Base-by-base conservation (phyloP, 2,888 invertebrate species). In the Euproctis similis region DNA sequence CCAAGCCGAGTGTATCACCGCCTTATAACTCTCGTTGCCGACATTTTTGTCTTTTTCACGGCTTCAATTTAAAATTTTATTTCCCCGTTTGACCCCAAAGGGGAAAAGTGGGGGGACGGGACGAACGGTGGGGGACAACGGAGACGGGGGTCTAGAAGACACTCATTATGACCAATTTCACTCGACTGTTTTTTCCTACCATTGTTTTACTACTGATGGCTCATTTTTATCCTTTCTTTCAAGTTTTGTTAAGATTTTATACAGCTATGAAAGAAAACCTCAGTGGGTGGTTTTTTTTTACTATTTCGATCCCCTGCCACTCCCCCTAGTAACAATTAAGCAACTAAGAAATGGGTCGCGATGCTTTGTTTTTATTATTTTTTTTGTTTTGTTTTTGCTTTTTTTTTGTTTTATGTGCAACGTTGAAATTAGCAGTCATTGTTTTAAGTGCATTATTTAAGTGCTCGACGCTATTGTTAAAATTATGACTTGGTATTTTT, bases 141-240 rank as follows among this genome's bases (percentile, higher is more conserved):
- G 23, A 12, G 8, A n/a, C 2, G 49, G 46, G 55, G 53, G 57
- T 53, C 55, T 40, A 54, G 62, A 63, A 63, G 69, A 64, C 60
- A 66, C 74, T 80, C 80, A 82, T 81, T 81, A 82, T 80, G 75
- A 81, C 80, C 80, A 81, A 81, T 81, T 82, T 76, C 68, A 66
- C 68, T 65, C 66, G 68, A 57, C 67, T 65, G 71, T 48, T 69
- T 71, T n/a, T 65, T 62, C 67, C 60, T 59, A 46, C 60, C 59
- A 70, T 72, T 70, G 70, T n/a, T n/a, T n/a, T 74, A 34, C 27
- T 39, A 35, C 39, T 41, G 49, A 74, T 72, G 75, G 73, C 74
- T 74, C 75, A 73, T 76, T 77, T 12, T 60, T 65, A 62, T 63
- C 64, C 55, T 54, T 58, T 57, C 64, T 76, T 69, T 62, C 39